A percentile compares a stretch with the other conserved stretches of the same genome.
Conservation (phyloP, 2,113 vertebrate species). For the Notechis scutatus region DNA sequence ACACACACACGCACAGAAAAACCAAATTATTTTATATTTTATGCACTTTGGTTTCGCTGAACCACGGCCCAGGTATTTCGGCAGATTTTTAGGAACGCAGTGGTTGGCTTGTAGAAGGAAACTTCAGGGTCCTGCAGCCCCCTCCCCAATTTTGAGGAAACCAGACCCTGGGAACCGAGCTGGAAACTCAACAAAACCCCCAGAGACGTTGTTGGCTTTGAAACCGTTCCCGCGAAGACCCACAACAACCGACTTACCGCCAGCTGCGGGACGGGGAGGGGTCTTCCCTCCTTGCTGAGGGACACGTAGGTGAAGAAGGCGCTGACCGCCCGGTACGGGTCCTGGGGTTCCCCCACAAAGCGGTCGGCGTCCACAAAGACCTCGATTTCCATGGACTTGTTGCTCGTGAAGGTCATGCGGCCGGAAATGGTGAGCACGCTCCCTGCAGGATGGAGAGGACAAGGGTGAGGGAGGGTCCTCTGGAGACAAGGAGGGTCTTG, state of each 20-base stretch:
- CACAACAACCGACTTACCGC: constrained; percentile 74
- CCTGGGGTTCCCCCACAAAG: constrained; percentile 70
- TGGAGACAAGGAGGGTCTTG: rapidly evolving
- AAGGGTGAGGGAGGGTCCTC: neutral
- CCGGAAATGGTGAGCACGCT: constrained; percentile 89
- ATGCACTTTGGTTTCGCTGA: too few relatives aligned
- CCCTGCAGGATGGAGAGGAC: constrained; percentile 63
- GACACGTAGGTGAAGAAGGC: constrained; percentile 96
- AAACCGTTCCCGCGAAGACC: neutral
- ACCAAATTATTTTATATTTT: too few relatives aligned
- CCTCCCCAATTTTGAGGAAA: neutral
- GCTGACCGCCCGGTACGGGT: constrained; percentile 83
- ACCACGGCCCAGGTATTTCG: too few relatives aligned
- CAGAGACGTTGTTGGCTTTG: neutral
- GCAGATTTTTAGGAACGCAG: too few relatives aligned
- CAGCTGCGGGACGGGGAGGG: constrained; percentile 80
- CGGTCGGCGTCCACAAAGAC: constrained; percentile 88
- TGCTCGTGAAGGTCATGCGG: constrained; percentile 91
- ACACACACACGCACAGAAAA: too few relatives aligned
- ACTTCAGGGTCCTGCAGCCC: neutral
- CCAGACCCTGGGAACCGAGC: neutral
- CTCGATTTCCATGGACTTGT: constrained; percentile 96
- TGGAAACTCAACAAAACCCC: neutral
- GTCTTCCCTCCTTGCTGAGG: constrained; percentile 83
- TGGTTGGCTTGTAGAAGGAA: too few relatives aligned